These are phyloP conservation scores for Ophonus ardosiacus DNA, from an alignment of 2,888 invertebrate genomes.

Conservation along the genomic window DNA sequence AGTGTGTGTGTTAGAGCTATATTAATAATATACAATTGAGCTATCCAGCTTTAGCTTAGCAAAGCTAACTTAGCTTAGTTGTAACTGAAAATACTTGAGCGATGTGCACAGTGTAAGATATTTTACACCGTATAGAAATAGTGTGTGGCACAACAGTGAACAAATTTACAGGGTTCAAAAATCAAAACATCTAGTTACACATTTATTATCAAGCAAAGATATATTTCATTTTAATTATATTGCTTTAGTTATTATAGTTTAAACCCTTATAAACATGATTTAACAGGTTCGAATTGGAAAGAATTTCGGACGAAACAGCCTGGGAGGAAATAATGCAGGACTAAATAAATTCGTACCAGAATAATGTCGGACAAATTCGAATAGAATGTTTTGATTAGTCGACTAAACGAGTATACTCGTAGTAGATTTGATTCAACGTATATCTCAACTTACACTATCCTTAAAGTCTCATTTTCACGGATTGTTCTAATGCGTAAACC, in stretches of 20 bases:
- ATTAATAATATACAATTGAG: slow-evolving; percentile 18
- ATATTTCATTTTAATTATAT: slow-evolving; percentile 15
- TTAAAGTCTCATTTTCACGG: too few species aligned
- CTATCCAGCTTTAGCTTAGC: slow-evolving; percentile 30
- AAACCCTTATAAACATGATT: slow-evolving; percentile 17
- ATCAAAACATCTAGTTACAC: slow-evolving; percentile 43
- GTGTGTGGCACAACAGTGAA: slow-evolving; percentile 29
- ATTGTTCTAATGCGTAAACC: too few species aligned
- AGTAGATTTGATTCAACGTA: too few species aligned
- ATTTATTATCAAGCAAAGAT: slow-evolving; percentile 29
- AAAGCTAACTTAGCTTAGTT: slow-evolving; percentile 31
- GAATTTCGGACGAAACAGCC: neutral
- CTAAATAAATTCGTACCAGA: too few species aligned
- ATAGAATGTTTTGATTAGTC: too few species aligned
- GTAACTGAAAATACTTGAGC: slow-evolving; percentile 40
- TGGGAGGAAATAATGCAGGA: too few species aligned
- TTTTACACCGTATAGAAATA: slow-evolving; percentile 15
- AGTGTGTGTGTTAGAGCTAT: neutral
- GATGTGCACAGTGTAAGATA: slow-evolving; percentile 40
- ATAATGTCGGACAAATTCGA: too few species aligned
- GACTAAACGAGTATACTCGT: too few species aligned
- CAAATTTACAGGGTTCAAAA: slow-evolving; percentile 41
- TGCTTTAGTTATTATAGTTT: slow-evolving; percentile 14
- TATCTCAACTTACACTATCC: too few species aligned
- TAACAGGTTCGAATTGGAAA: neutral